These are phyloP conservation scores for Leucophenga montana DNA, from an alignment of 2,888 invertebrate species.

Conservation along the genomic window DNA sequence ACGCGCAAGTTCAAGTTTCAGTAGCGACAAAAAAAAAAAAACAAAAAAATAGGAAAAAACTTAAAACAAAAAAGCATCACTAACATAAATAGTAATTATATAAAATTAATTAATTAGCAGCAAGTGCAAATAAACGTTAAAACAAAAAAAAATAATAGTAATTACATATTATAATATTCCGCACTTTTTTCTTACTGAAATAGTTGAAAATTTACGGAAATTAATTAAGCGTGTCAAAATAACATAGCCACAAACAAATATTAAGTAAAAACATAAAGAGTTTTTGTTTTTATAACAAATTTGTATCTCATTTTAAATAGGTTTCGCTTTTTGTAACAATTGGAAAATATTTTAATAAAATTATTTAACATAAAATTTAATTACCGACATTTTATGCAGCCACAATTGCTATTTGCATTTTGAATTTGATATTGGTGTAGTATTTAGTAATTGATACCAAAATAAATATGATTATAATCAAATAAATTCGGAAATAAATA, in stretches of 20 bases:
- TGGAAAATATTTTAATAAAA: too few species aligned
- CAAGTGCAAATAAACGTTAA: background rate
- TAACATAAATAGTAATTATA: too few species aligned
- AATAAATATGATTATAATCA: too few species aligned
- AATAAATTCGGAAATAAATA: too few species aligned
- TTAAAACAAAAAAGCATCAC: background rate
- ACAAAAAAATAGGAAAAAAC: background rate
- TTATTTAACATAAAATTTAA: too few species aligned
- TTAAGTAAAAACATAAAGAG: background rate
- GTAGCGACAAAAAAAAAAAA: background rate
- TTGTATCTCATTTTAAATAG: background rate
- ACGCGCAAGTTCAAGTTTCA: slow-evolving; percentile 1
- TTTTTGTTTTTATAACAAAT: background rate
- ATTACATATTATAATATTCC: background rate
- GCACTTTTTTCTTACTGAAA: slow-evolving; percentile 23
- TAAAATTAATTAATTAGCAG: background rate
- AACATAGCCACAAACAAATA: background rate
- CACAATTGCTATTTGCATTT: too few species aligned
- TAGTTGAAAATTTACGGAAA: slow-evolving; percentile 38
- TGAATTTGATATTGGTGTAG: too few species aligned
- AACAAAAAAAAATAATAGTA: background rate
- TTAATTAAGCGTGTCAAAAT: background rate
- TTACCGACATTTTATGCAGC: too few species aligned
- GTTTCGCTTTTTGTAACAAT: too few species aligned
- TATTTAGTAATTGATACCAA: too few species aligned